phyloP scores from a whole-genome alignment of 2,888 invertebrate genomes.

The Magallana nippona region DNA sequence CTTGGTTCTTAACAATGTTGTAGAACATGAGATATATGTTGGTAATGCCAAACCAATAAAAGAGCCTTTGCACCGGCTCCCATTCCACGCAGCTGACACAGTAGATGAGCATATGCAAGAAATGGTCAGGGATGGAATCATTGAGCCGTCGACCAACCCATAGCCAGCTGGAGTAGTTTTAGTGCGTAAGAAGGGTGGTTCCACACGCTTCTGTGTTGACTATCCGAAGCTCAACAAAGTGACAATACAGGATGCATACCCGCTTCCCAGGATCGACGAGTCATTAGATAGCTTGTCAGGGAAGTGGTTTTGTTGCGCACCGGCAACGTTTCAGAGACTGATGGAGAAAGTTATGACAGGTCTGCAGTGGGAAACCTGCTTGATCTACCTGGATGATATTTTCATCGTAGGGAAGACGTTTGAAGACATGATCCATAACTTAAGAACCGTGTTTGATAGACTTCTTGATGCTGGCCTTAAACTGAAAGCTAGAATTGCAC shows the following conservation, averaged over 20 bases:
- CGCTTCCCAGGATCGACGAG: conserved; percentile 10
- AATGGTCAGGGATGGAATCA: neutral
- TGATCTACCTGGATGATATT: conserved; percentile 22
- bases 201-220: conserved; percentile 20
- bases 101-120: conserved; percentile 13
- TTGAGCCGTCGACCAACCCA: neutral
- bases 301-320: neutral
- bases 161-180: conserved; percentile 3
- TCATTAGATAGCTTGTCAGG: conserved; percentile 2
- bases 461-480: conserved; percentile 39
- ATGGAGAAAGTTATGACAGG: conserved; percentile 7
- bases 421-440: conserved; percentile 29
- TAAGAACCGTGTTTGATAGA: conserved; percentile 40
- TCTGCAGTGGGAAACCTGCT: neutral
- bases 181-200: conserved; percentile 20
- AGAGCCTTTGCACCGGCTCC: conserved; percentile 23
- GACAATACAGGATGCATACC: neutral
- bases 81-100: neutral
- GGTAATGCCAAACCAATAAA: too few species aligned
- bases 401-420: neutral
- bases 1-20: too few species aligned
- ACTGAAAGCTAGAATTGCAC: conserved; percentile 48
- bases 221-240: neutral
- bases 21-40: too few species aligned
- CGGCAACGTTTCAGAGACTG: neutral